Evolutionary conservation across 2,797 vertebrate genomes (phyloP).

Genomic region (Pangasius sanitwongsei): DNA sequence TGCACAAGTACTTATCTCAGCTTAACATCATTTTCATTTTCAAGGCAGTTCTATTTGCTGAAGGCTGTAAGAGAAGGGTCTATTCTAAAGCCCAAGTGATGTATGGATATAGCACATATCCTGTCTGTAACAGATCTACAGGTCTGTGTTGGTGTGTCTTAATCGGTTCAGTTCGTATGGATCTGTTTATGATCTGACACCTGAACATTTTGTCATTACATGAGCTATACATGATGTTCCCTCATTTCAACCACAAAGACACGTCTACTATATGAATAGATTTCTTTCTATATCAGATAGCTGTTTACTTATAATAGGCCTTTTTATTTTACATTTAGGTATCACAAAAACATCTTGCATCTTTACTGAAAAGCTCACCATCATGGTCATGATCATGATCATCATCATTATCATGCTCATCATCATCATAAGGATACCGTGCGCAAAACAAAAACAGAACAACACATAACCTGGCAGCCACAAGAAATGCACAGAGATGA

Average conservation of each 20-base stretch:
- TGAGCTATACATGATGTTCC: too few species aligned
- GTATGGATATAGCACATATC: neutral
- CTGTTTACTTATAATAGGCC: too few species aligned
- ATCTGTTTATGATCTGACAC: neutral
- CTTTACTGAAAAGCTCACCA: neutral
- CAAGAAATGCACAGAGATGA: neutral
- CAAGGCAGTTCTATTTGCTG: conserved; percentile 3
- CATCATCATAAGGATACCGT: neutral
- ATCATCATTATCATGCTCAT: neutral
- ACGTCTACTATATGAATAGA: neutral
- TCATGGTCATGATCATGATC: neutral
- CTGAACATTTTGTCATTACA: neutral
- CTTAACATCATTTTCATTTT: conserved; percentile 12
- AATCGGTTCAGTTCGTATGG: neutral
- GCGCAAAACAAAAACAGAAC: neutral
- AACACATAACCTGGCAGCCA: neutral
- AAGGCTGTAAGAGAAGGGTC: neutral
- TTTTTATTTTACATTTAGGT: neutral
- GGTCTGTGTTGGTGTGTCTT: neutral
- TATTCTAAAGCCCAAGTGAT: neutral
- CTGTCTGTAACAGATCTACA: neutral
- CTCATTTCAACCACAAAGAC: neutral
- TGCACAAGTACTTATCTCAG: conserved; percentile 60
- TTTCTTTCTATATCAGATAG: neutral
- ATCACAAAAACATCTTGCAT: neutral